These are phyloP conservation scores for Spinus pinus DNA, from an alignment of 2,797 vertebrate genomes.

Conservation along the genomic window DNA sequence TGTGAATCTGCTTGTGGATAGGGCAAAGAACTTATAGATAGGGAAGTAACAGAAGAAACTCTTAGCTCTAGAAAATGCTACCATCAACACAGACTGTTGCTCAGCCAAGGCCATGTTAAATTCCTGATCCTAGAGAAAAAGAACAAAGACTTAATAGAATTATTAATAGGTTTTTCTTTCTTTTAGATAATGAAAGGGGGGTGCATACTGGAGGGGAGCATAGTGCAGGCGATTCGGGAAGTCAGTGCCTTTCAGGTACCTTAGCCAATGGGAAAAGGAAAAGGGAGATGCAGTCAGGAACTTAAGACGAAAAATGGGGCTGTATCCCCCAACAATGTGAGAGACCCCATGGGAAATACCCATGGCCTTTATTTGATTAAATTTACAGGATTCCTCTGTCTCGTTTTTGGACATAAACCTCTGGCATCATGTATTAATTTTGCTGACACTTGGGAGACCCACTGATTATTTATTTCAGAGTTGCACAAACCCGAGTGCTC, in stretches of 20 bases:
- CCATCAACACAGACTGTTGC: neutral
- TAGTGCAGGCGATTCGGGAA: fast-evolving
- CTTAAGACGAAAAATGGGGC: neutral
- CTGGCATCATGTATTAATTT: neutral
- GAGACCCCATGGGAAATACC: neutral
- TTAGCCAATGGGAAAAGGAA: neutral
- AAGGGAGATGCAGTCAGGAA: neutral
- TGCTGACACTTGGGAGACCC: neutral
- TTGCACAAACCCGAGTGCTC: neutral
- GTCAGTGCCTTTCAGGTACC: neutral
- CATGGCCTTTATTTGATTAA: fast-evolving
- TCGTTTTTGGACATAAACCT: neutral
- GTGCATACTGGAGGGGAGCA: neutral
- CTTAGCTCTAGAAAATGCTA: neutral
- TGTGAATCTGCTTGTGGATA: neutral
- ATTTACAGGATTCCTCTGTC: neutral
- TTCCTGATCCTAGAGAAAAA: neutral
- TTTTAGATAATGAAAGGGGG: neutral
- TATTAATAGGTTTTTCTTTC: neutral
- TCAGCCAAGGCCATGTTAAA: fast-evolving
- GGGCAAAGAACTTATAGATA: neutral
- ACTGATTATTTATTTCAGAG: neutral
- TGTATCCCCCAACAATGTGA: neutral
- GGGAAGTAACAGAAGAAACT: neutral
- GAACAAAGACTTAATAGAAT: neutral